Conservation (phyloP, 2,888 invertebrate genomes). For the Lepidochrysops patricia region DNA sequence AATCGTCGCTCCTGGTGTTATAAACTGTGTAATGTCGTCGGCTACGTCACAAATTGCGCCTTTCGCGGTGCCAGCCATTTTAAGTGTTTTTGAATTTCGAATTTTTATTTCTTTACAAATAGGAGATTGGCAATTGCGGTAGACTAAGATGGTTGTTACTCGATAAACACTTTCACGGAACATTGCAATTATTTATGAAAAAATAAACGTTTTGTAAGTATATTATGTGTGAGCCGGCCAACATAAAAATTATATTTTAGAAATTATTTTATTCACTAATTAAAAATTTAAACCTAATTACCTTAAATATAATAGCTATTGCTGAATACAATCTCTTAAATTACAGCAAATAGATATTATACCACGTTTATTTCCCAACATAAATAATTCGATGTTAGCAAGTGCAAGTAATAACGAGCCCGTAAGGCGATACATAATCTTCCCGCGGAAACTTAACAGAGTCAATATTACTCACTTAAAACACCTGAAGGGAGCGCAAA, state of each 20-base stretch:
- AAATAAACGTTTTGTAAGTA: too few relatives aligned
- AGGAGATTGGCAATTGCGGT: not conserved
- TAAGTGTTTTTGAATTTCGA: not conserved
- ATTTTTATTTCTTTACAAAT: not conserved
- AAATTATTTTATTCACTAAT: too few relatives aligned
- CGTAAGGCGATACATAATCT: constrained; percentile 1
- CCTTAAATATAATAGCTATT: too few relatives aligned
- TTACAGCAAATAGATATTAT: not conserved
- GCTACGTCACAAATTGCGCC: constrained; percentile 21
- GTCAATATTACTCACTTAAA: constrained; percentile 25
- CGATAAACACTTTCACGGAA: too few relatives aligned
- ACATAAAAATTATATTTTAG: too few relatives aligned
- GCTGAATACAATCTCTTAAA: too few relatives aligned
- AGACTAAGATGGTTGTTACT: too few relatives aligned
- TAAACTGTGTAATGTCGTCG: constrained; percentile 35
- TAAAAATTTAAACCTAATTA: too few relatives aligned
- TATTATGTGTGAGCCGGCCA: too few relatives aligned
- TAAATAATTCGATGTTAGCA: not conserved
- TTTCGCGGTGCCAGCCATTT: not conserved
- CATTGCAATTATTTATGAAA: too few relatives aligned
- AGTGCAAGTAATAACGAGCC: not conserved
- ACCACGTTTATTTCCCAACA: not conserved
- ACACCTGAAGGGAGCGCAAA: constrained; percentile 43
- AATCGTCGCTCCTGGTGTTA: constrained; percentile 43
- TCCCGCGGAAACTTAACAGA: constrained; percentile 10